Conservation (phyloP, 2,113 vertebrate species). For the Chrysemys picta region DNA sequence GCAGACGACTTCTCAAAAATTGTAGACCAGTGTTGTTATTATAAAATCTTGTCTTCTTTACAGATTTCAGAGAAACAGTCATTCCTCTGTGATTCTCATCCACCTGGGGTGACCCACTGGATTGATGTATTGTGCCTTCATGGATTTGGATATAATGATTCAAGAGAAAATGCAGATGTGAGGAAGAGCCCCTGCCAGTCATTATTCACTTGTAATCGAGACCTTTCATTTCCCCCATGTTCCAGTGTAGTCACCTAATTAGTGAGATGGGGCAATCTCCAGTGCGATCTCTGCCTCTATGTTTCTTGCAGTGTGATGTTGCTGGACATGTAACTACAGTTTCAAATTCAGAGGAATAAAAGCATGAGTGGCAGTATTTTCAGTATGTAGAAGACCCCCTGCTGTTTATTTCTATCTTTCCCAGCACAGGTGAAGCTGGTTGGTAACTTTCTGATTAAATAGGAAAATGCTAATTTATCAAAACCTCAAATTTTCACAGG, state of each 20-base stretch:
- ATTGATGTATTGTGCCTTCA: not conserved
- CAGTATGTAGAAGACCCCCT: fast-evolving
- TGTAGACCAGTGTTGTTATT: too few relatives aligned
- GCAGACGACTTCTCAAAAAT: too few relatives aligned
- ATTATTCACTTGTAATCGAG: not conserved
- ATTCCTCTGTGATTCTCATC: not conserved
- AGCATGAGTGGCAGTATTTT: not conserved
- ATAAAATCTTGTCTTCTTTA: not conserved
- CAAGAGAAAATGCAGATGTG: not conserved
- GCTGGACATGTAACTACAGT: not conserved
- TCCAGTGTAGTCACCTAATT: not conserved
- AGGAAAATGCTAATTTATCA: not conserved
- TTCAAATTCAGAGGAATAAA: not conserved
- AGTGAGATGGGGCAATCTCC: not conserved
- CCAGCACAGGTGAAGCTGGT: not conserved
- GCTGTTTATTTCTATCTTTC: not conserved
- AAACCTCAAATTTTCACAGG: not conserved
- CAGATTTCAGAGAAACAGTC: not conserved
- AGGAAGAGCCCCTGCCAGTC: not conserved
- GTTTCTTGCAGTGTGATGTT: not conserved
- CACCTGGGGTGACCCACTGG: not conserved
- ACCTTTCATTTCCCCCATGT: not conserved
- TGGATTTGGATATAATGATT: not conserved
- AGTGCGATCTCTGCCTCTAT: not conserved
- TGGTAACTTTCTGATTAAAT: not conserved